These are phyloP conservation scores for Rotaria macrura DNA, from an alignment of 2,888 invertebrate species.

Conservation along the genomic window DNA sequence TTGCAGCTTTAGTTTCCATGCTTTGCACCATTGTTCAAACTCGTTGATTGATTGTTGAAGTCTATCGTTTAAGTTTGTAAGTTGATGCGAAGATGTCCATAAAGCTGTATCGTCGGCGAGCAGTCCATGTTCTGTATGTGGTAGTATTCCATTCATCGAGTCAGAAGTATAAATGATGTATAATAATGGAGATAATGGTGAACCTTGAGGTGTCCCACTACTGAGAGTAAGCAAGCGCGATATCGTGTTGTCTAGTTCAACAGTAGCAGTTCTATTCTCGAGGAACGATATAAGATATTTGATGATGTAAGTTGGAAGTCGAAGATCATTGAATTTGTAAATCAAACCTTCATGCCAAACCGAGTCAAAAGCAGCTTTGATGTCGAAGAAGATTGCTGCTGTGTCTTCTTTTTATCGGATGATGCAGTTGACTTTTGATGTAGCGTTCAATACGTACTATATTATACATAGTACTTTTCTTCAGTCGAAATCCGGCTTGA, in stretches of 20 bases:
- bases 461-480: conserved; percentile 21
- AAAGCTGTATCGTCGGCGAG: neutral
- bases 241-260: neutral
- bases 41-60: neutral
- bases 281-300: neutral
- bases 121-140: neutral
- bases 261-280: neutral
- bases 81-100: neutral
- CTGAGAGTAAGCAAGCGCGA: neutral
- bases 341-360: neutral
- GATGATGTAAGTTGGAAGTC: neutral
- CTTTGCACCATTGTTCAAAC: neutral
- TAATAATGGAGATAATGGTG: neutral
- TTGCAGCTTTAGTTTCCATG: neutral
- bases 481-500: conserved; percentile 28
- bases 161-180: neutral
- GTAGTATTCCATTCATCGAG: neutral
- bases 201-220: neutral
- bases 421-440: neutral
- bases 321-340: neutral
- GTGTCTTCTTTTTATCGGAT: neutral
- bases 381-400: conserved; percentile 24
- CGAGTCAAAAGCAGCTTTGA: neutral
- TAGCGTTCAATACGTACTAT: neutral
- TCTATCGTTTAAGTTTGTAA: neutral